Percentiles rank a stretch among this genome's conserved stretches.
Evolutionary conservation across 2,797 vertebrate species (phyloP).

Genomic region (Gallinago stenura): DNA sequence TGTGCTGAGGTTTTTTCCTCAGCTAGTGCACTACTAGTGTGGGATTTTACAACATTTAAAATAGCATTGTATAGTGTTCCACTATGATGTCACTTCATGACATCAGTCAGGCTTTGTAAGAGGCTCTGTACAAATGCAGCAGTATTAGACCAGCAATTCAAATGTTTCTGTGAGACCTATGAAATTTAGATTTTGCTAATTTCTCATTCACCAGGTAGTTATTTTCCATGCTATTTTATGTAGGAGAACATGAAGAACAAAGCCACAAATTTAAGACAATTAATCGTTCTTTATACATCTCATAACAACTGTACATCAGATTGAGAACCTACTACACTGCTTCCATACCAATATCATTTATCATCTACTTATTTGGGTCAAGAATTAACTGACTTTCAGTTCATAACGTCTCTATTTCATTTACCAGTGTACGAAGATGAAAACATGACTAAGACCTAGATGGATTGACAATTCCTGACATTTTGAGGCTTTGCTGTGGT

Average conservation of each 20-base stretch:
- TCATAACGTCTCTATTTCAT: neutral
- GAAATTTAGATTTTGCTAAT: neutral
- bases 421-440: neutral
- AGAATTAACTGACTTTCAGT: neutral
- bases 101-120: neutral
- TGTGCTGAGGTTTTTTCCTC: neutral
- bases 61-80: neutral
- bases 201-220: neutral
- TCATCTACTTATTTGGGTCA: neutral
- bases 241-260: neutral
- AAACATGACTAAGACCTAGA: neutral
- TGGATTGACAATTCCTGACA: neutral
- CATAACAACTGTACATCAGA: neutral
- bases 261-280: neutral
- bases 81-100: neutral
- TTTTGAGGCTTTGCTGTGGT: neutral
- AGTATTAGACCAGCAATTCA: neutral
- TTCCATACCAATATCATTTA: neutral
- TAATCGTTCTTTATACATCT: neutral
- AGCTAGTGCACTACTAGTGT: neutral
- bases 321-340: neutral
- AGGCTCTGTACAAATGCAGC: neutral
- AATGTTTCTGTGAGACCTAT: neutral
- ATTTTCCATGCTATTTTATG: neutral
- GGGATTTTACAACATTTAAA: neutral